Percentiles rank a stretch among this genome's conserved stretches.
Evolutionary conservation across 2,113 vertebrate species (phyloP).

Genomic region (Lepidothrix coronata): DNA sequence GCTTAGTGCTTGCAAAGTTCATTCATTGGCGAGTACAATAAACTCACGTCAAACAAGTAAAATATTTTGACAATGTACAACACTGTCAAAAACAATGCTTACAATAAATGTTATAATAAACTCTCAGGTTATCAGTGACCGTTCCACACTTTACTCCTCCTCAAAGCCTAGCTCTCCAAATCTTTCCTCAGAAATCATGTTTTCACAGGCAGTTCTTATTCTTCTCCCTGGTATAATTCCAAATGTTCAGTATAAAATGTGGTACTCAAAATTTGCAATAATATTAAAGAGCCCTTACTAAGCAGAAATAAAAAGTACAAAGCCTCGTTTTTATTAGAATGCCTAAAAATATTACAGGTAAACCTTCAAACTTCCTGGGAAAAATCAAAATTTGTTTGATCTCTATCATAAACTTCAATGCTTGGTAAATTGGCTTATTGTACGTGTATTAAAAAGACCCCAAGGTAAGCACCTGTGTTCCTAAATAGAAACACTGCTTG

Average conservation of each 20-base stretch:
- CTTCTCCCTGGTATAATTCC: neutral
- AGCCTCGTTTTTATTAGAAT: neutral
- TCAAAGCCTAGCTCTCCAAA: neutral
- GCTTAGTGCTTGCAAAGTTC: neutral
- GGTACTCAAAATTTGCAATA: neutral
- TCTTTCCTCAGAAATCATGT: neutral
- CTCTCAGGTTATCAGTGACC: neutral
- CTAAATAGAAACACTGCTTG: neutral
- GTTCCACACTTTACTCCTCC: neutral
- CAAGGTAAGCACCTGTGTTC: neutral
- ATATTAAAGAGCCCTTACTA: neutral
- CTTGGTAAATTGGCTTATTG: neutral
- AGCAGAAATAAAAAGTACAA: neutral
- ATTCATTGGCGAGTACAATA: accelerated
- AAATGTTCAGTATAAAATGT: neutral
- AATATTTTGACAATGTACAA: neutral
- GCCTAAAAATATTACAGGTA: neutral
- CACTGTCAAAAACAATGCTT: neutral
- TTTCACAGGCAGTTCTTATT: neutral
- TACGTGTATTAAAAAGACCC: neutral
- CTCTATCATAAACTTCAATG: neutral
- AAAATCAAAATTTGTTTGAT: neutral
- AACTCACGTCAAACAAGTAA: neutral
- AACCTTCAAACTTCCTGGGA: neutral
- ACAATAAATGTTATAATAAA: neutral